Evolutionary conservation across 2,113 vertebrate species (phyloP).

Genomic region (Eleginops maclovinus): DNA sequence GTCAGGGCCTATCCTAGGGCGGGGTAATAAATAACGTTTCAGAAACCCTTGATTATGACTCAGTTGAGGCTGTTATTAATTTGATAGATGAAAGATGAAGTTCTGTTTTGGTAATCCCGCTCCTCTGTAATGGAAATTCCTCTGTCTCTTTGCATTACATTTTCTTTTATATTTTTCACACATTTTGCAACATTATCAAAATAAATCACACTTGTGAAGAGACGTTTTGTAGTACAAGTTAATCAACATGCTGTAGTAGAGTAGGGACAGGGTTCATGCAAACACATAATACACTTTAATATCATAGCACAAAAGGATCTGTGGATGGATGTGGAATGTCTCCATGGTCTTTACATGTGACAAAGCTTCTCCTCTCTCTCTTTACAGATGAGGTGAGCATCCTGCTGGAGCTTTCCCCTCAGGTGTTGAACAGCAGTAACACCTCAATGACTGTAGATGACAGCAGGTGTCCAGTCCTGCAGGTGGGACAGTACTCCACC

Average conservation of each 20-base stretch:
- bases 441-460: conserved; percentile 78
- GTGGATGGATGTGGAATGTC: background rate
- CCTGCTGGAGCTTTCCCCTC: conserved; percentile 82
- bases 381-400: conserved; percentile 86
- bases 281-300: background rate
- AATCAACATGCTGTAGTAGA: background rate
- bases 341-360: background rate
- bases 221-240: background rate
- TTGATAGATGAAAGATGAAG: background rate
- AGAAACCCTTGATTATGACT: background rate
- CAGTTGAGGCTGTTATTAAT: background rate
- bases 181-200: background rate
- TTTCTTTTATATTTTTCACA: background rate
- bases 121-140: background rate
- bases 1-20: background rate
- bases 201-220: background rate
- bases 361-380: conserved; percentile 17
- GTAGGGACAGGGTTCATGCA: background rate
- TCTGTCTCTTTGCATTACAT: background rate
- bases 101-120: background rate
- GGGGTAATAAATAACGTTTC: background rate
- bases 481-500: conserved; percentile 89
- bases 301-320: background rate
- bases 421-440: conserved; percentile 78
- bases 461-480: conserved; percentile 81